Percentiles rank a stretch among this genome's conserved stretches.
Evolutionary conservation across 2,888 invertebrate species (phyloP).

Genomic region (Tetramorium bicarinatum): DNA sequence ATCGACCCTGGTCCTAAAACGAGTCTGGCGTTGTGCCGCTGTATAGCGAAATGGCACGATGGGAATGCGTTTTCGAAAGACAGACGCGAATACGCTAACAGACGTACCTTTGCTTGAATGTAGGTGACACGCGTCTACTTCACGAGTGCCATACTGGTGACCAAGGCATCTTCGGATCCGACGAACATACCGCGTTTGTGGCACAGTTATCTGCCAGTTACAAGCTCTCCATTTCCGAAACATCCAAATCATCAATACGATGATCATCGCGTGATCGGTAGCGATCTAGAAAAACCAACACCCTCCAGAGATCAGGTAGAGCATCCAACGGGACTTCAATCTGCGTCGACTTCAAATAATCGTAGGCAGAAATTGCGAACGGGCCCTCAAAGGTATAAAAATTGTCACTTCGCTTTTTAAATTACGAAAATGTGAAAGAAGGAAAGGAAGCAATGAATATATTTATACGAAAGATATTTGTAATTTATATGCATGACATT

Average conservation of each 20-base stretch:
- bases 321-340: background rate
- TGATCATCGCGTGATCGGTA: background rate
- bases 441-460: background rate
- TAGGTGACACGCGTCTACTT: constrained; percentile 64
- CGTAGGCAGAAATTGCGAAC: background rate
- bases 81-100: constrained; percentile 18
- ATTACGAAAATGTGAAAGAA: background rate
- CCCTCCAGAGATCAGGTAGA: background rate
- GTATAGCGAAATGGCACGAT: constrained; percentile 25
- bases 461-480: background rate
- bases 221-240: constrained; percentile 45
- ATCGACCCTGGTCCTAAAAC: constrained; percentile 45
- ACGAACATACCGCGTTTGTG: constrained; percentile 48
- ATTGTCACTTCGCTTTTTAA: background rate
- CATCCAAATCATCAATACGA: constrained; percentile 54
- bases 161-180: constrained; percentile 18
- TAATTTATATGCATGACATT: background rate
- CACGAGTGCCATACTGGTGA: constrained; percentile 65
- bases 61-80: constrained; percentile 22
- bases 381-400: constrained; percentile 32
- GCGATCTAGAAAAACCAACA: background rate
- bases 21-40: constrained; percentile 45
- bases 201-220: constrained; percentile 56
- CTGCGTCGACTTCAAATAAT: constrained; percentile 1
- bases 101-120: constrained; percentile 53